These are phyloP conservation scores for Pseudonaja textilis DNA, from an alignment of 2,113 vertebrate genomes.

Conservation along the genomic window DNA sequence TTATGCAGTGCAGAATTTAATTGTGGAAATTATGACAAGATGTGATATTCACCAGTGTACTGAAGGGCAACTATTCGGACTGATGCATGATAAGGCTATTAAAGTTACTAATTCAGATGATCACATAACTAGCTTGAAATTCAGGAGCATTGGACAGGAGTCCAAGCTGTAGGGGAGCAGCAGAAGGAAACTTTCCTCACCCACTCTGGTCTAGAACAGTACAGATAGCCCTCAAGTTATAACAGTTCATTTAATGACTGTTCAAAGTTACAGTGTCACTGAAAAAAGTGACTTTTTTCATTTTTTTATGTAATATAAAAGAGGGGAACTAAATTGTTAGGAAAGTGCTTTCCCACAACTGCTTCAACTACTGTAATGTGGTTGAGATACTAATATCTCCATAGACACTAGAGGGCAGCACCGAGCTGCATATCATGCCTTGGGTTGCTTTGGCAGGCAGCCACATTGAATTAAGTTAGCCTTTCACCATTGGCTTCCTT, in stretches of 20 bases:
- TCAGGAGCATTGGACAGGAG: neutral
- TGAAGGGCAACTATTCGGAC: neutral
- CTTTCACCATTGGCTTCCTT: neutral
- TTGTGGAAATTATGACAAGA: neutral
- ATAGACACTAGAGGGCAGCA: constrained; percentile 10
- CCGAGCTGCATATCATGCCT: neutral
- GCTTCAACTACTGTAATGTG: neutral
- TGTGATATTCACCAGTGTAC: neutral
- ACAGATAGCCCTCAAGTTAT: no score
- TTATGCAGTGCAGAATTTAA: neutral
- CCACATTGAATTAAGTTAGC: neutral
- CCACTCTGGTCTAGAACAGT: neutral
- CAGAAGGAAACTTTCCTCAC: neutral
- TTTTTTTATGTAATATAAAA: no score
- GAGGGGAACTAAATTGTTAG: neutral
- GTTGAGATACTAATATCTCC: neutral
- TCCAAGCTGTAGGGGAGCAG: neutral
- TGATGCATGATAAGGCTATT: neutral
- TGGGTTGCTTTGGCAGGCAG: neutral
- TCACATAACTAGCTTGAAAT: neutral
- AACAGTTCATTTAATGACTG: no score
- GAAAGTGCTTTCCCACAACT: neutral
- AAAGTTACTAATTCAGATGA: neutral
- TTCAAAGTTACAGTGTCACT: no score
- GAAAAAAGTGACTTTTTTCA: no score